A percentile compares a stretch with the other conserved stretches of the same genome.
phyloP scores from a whole-genome alignment of 35 echinoderm and acorn worm species.

The Eucidaris tribuloides region DNA sequence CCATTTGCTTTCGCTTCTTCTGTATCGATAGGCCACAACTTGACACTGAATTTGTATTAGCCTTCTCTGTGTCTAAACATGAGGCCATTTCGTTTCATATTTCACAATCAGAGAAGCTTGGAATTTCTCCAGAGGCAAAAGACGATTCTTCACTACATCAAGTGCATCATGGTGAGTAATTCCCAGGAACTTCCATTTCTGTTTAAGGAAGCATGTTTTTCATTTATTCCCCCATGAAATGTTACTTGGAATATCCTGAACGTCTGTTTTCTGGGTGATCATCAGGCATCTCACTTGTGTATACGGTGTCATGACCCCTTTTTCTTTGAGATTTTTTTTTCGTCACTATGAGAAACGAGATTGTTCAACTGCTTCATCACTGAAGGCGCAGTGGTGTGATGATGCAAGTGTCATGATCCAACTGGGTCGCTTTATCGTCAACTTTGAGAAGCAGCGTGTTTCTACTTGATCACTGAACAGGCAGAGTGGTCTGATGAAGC shows the following conservation, averaged over 20 bases:
- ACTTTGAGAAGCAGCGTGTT: no score
- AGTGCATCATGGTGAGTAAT: background rate
- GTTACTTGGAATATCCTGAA: background rate
- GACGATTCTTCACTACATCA: background rate
- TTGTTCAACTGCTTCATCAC: background rate
- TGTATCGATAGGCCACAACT: slow-evolving; percentile 6
- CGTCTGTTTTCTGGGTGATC: background rate
- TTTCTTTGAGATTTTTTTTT: background rate
- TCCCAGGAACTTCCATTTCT: background rate
- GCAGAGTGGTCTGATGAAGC: no score
- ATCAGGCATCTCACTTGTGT: background rate
- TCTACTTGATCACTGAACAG: no score
- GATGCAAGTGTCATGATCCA: no score
- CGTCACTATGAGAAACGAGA: background rate
- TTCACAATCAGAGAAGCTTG: background rate
- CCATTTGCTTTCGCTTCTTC: background rate
- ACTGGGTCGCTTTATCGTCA: no score
- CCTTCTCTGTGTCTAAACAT: background rate
- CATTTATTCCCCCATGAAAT: background rate
- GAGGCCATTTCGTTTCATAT: background rate
- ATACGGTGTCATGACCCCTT: background rate
- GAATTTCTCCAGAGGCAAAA: background rate
- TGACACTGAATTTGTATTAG: background rate
- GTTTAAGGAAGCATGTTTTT: background rate
- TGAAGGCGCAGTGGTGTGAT: no score